Evolutionary conservation across 2,888 invertebrate genomes (phyloP).

Genomic region (Synanthedon andrenaeformis): DNA sequence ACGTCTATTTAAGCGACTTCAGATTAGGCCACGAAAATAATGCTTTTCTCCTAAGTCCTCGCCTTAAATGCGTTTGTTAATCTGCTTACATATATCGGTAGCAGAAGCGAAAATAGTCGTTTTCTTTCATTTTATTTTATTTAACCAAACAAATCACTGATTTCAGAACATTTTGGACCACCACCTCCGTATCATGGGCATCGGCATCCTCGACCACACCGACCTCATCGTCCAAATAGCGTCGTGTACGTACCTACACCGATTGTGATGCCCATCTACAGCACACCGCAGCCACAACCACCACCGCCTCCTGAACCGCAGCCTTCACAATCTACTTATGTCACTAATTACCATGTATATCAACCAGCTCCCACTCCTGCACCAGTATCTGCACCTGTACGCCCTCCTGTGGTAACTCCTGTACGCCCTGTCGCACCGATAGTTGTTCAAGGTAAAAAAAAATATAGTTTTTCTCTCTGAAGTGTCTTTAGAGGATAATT

Average conservation of each 20-base stretch:
- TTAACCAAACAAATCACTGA: not conserved
- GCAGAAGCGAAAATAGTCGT: no score
- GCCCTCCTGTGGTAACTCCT: constrained; percentile 9
- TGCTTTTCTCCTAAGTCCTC: no score
- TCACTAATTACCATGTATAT: constrained; percentile 43
- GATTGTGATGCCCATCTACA: constrained; percentile 47
- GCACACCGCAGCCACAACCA: constrained; percentile 18
- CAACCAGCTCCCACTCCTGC: constrained; percentile 14
- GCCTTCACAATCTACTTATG: constrained; percentile 26
- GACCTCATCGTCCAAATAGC: constrained; percentile 11
- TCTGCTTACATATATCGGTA: no score
- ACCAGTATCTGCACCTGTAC: constrained; percentile 14
- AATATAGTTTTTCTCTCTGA: not conserved
- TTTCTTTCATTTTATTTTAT: no score
- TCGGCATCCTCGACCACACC: constrained; percentile 18
- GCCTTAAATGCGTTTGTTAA: no score
- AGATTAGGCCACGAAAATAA: no score
- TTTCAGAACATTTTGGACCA: constrained; percentile 2
- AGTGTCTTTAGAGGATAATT: not conserved
- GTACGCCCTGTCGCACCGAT: constrained; percentile 10
- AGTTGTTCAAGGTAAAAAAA: constrained; percentile 15
- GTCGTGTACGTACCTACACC: constrained; percentile 43
- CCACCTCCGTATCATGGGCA: constrained; percentile 4
- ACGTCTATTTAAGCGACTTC: no score
- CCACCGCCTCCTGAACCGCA: constrained; percentile 8